phyloP scores from a whole-genome alignment of 64 coral and sea anemone genomes.

The Cladopsammia gracilis region DNA sequence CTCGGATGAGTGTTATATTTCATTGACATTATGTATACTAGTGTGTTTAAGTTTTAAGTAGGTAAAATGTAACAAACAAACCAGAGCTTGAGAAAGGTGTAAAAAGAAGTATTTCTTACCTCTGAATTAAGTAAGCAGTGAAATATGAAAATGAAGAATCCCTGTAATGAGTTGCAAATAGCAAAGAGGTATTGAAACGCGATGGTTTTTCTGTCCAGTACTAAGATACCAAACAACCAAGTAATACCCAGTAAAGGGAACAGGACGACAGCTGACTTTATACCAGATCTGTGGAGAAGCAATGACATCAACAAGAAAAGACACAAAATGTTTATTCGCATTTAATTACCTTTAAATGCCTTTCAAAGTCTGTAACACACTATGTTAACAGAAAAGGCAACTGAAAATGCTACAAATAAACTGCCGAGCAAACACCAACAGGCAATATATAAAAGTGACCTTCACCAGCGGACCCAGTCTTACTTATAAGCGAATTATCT shows the following conservation, averaged over 20 bases:
- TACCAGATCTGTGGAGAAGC: not conserved
- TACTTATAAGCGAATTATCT: no score
- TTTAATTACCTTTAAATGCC: no score
- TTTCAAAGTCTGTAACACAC: no score
- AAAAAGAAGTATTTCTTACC: not conserved
- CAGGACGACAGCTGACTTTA: slow-evolving; percentile 27
- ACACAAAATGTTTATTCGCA: not conserved
- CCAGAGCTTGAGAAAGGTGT: not conserved
- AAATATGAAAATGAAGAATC: slow-evolving; percentile 60
- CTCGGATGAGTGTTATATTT: no score
- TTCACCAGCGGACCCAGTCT: no score
- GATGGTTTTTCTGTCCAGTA: slow-evolving; percentile 16
- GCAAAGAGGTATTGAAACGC: slow-evolving; percentile 50
- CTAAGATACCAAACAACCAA: slow-evolving; percentile 58
- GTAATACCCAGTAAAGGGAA: slow-evolving; percentile 55
- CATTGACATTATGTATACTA: no score
- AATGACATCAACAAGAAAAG: not conserved
- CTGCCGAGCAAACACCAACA: no score
- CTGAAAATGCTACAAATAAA: no score
- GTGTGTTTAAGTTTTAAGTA: no score
- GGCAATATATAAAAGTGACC: no score
- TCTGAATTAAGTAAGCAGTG: slow-evolving; percentile 52
- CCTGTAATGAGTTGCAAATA: slow-evolving; percentile 46
- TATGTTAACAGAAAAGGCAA: no score
- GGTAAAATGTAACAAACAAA: no score